Conservation (phyloP, 2,888 invertebrate genomes). For the Slavum lentiscoides region DNA sequence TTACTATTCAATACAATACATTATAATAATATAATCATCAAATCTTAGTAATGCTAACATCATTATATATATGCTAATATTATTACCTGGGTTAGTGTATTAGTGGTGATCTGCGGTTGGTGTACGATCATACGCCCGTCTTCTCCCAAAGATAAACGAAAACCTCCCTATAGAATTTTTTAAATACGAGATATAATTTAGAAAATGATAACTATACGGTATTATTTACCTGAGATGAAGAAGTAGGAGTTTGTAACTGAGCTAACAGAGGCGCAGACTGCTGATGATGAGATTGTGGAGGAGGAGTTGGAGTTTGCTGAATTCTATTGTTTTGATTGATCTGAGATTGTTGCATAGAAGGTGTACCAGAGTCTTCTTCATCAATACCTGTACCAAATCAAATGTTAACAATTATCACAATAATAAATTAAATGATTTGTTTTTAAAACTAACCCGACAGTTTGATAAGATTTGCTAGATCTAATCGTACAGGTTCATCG, state of each 20-base stretch:
- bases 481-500: constrained; percentile 64
- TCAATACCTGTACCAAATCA: constrained; percentile 62
- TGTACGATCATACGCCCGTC: constrained; percentile 71
- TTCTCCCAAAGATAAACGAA: constrained; percentile 70
- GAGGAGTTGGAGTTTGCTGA: constrained; percentile 47
- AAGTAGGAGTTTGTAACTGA: constrained; percentile 53
- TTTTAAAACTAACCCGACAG: constrained; percentile 64
- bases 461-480: constrained; percentile 75
- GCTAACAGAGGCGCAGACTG: constrained; percentile 51
- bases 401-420: constrained; percentile 2
- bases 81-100: constrained; percentile 50
- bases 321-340: constrained; percentile 48
- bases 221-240: constrained; percentile 42
- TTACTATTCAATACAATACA: too few relatives aligned
- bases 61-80: too few relatives aligned
- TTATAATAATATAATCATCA: too few relatives aligned
- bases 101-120: constrained; percentile 59
- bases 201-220: constrained; percentile 1
- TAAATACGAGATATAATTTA: background rate
- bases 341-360: constrained; percentile 54
- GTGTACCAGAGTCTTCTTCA: constrained; percentile 64
- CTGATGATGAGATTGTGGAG: constrained; percentile 49
- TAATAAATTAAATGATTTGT: background rate
- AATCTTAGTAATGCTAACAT: too few relatives aligned
- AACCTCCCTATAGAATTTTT: constrained; percentile 55